Evolutionary conservation across 2,888 invertebrate genomes (phyloP).

Genomic region (Cyclophora albipunctata): DNA sequence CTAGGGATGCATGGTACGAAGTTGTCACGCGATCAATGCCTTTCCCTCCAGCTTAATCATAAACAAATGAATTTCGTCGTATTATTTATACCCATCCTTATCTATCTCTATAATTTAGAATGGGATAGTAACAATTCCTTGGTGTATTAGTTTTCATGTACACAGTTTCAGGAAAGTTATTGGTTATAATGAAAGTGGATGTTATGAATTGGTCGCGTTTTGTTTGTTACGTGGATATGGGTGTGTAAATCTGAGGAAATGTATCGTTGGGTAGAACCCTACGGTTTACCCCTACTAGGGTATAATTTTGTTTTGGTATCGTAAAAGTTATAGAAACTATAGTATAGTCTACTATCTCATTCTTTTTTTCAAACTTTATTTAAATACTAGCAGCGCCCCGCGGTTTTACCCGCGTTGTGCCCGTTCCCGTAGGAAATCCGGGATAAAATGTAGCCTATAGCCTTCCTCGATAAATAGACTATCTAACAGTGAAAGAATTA

Average conservation of each 20-base stretch:
- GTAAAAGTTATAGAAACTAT: too few relatives aligned
- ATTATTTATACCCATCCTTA: constrained; percentile 31
- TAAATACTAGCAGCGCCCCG: too few relatives aligned
- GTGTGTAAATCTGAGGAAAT: constrained; percentile 18
- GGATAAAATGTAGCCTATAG: too few relatives aligned
- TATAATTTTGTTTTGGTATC: too few relatives aligned
- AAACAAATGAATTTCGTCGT: constrained; percentile 52
- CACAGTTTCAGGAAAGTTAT: constrained; percentile 21
- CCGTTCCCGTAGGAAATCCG: too few relatives aligned
- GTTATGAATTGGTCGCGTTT: constrained; percentile 13
- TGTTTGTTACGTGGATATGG: constrained; percentile 17
- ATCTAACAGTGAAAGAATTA: too few relatives aligned
- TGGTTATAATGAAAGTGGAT: constrained; percentile 20
- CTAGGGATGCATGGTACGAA: constrained; percentile 34
- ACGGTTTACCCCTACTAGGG: too few relatives aligned
- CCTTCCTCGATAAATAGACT: too few relatives aligned
- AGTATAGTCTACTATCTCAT: too few relatives aligned
- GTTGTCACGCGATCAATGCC: constrained; percentile 58
- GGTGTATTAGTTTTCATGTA: constrained; percentile 49
- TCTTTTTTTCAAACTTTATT: too few relatives aligned
- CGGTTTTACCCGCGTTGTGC: too few relatives aligned
- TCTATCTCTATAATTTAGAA: constrained; percentile 22
- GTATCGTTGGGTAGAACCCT: constrained; percentile 4
- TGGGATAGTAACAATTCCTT: constrained; percentile 24
- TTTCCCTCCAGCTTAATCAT: constrained; percentile 50